A percentile compares a stretch with the other conserved stretches of the same genome.
phyloP scores from a whole-genome alignment of 2,888 invertebrate genomes.

The Carpatolechia fugitivella region DNA sequence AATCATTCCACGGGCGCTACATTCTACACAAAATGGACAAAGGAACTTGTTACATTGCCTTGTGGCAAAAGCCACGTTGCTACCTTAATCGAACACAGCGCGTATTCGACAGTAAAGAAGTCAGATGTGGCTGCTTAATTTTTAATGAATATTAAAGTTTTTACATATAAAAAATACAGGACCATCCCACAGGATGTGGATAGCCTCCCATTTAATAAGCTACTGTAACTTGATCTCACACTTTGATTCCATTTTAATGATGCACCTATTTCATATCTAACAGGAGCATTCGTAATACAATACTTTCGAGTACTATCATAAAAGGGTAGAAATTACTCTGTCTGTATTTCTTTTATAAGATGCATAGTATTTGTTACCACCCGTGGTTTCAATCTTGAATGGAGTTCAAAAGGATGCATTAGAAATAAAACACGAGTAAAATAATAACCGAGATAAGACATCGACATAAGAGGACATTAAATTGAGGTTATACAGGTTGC shows the following conservation, averaged over 20 bases:
- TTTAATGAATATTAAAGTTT: neutral
- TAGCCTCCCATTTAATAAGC: slow-evolving; percentile 43
- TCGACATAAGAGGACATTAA: slow-evolving; percentile 19
- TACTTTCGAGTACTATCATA: neutral
- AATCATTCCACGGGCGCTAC: slow-evolving; percentile 35
- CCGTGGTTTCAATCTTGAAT: slow-evolving; percentile 13
- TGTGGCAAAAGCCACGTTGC: neutral
- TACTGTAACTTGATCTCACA: slow-evolving; percentile 58
- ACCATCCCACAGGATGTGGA: slow-evolving; percentile 49
- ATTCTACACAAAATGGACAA: neutral
- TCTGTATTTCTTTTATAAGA: neutral
- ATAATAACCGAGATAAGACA: slow-evolving; percentile 35
- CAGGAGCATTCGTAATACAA: slow-evolving; percentile 11
- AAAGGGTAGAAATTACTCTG: neutral
- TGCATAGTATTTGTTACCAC: slow-evolving; percentile 7
- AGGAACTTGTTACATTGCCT: neutral
- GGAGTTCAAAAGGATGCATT: slow-evolving; percentile 14
- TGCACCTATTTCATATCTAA: slow-evolving; percentile 25
- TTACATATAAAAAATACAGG: slow-evolving; percentile 33
- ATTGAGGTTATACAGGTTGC: neutral
- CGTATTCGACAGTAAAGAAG: neutral
- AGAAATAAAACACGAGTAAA: slow-evolving; percentile 20
- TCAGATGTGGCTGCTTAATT: neutral
- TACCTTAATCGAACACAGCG: neutral
- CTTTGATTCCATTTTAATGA: slow-evolving; percentile 34